Conservation (phyloP, 2,888 invertebrate genomes). For the Lithophane leautieri region DNA sequence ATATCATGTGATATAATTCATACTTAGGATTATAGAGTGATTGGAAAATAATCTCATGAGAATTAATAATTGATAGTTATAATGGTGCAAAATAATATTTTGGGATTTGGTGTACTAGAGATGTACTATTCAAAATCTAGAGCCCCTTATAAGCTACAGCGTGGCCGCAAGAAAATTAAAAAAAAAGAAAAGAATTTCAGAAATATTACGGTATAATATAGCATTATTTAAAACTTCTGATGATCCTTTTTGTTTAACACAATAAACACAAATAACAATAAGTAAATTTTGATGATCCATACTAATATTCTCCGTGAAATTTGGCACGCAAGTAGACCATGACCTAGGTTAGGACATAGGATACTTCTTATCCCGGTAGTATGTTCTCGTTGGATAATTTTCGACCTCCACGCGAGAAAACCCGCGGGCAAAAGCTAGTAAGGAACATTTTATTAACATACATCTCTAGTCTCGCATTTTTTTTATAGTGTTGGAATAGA, state of each 20-base stretch:
- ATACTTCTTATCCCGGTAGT: background rate
- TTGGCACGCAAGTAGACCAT: background rate
- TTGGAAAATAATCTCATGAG: slow-evolving; percentile 5
- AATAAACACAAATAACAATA: background rate
- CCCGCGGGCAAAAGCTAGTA: no score
- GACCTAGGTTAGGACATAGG: background rate
- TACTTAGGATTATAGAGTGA: background rate
- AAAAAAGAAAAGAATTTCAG: background rate
- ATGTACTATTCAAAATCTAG: slow-evolving; percentile 40
- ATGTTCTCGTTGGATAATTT: background rate
- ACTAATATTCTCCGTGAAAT: background rate
- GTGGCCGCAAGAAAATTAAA: background rate
- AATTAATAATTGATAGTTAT: slow-evolving; percentile 4
- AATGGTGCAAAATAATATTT: slow-evolving; percentile 43
- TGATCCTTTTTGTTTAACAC: background rate
- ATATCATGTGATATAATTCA: background rate
- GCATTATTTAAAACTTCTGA: background rate
- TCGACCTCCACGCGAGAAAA: no score
- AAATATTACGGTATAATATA: background rate
- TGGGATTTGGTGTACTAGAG: slow-evolving; percentile 35
- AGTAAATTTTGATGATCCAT: background rate
- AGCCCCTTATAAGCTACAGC: background rate
- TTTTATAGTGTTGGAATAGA: slow-evolving; percentile 23
- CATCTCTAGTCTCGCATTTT: slow-evolving; percentile 52
- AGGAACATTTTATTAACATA: slow-evolving; percentile 18